These are phyloP conservation scores for Acromyrmex heyeri DNA, from an alignment of 1,140 invertebrate genomes.

Conservation along the genomic window DNA sequence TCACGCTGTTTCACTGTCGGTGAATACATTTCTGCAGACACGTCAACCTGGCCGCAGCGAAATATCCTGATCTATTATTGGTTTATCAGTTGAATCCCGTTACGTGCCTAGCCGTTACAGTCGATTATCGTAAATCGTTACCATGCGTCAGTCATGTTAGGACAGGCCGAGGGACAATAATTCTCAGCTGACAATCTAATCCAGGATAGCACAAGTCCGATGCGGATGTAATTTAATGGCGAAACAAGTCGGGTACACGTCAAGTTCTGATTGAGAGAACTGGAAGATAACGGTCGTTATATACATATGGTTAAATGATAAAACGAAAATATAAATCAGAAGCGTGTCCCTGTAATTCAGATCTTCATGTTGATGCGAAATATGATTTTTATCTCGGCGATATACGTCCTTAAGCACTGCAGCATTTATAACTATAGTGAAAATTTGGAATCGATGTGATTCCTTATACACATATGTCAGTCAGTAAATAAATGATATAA, in stretches of 20 bases:
- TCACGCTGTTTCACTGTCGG: conserved; percentile 63
- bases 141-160: conserved; percentile 76
- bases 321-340: conserved; percentile 51
- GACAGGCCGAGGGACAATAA: conserved; percentile 72
- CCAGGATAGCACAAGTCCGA: conserved; percentile 67
- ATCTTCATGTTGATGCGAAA: background rate
- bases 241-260: conserved; percentile 75
- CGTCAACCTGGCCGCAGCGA: conserved; percentile 24
- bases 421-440: background rate
- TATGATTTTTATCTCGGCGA: background rate
- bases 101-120: conserved; percentile 69
- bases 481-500: background rate
- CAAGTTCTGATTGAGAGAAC: conserved; percentile 73
- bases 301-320: conserved; percentile 36
- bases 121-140: conserved; percentile 79
- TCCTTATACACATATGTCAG: background rate
- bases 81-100: conserved; percentile 71
- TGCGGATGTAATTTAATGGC: conserved; percentile 78
- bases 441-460: background rate
- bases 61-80: conserved; percentile 75
- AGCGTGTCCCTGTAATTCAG: background rate
- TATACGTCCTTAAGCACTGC: background rate
- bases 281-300: conserved; percentile 64
- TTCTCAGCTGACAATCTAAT: conserved; percentile 79
- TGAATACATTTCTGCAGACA: conserved; percentile 55